phyloP scores from a whole-genome alignment of 2,113 vertebrate species.

The Triplophysa rosa region DNA sequence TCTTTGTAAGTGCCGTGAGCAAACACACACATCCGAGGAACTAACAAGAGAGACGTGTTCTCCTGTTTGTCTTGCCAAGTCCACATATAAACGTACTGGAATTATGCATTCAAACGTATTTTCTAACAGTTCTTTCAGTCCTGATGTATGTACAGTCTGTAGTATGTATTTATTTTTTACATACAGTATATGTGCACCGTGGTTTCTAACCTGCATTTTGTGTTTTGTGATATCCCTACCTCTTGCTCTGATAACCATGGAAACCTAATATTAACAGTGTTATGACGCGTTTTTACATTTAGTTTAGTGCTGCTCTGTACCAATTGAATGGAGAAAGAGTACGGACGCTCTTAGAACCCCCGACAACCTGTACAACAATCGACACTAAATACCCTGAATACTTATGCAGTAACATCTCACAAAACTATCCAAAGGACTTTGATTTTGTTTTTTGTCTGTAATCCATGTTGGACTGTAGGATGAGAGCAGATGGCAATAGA shows the following conservation, averaged over 20 bases:
- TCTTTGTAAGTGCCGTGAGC: slow-evolving; percentile 52
- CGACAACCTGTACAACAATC: slow-evolving; percentile 35
- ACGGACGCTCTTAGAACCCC: not conserved
- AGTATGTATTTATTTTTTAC: slow-evolving; percentile 72
- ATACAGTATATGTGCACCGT: slow-evolving; percentile 69
- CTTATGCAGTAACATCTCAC: slow-evolving; percentile 42
- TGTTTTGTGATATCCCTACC: slow-evolving; percentile 54
- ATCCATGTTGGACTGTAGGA: not conserved
- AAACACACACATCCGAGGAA: slow-evolving; percentile 39
- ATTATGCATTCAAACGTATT: slow-evolving; percentile 80
- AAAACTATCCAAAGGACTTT: slow-evolving; percentile 38
- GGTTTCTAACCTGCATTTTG: slow-evolving; percentile 45
- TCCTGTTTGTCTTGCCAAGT: slow-evolving; percentile 58
- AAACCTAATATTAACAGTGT: slow-evolving; percentile 50
- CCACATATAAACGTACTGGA: slow-evolving; percentile 65
- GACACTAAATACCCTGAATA: slow-evolving; percentile 20
- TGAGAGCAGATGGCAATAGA: slow-evolving; percentile 38
- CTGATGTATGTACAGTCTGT: slow-evolving; percentile 77
- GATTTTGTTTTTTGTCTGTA: slow-evolving; percentile 4
- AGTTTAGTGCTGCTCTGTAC: slow-evolving; percentile 47
- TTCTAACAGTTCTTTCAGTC: slow-evolving; percentile 75
- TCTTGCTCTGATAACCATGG: slow-evolving; percentile 50
- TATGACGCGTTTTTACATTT: slow-evolving; percentile 36
- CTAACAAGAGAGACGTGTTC: slow-evolving; percentile 43
- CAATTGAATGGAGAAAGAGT: slow-evolving; percentile 23